Conservation (phyloP, 2,888 invertebrate species). For the Rhagonycha lutea region DNA sequence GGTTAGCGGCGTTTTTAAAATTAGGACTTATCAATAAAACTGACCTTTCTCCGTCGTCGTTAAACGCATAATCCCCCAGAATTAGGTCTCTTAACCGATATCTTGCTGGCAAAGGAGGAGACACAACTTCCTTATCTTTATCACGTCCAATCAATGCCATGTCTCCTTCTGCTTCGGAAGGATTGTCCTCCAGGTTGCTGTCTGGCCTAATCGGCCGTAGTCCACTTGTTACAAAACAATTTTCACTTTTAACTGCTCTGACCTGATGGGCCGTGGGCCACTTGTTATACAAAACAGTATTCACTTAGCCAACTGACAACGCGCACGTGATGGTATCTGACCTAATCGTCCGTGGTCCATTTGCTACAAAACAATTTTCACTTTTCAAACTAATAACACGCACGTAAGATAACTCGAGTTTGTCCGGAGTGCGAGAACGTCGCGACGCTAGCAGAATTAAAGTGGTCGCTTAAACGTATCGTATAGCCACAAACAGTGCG, state of each 20-base stretch:
- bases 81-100: conserved; percentile 78
- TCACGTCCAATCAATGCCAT: conserved; percentile 50
- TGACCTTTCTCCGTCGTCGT: conserved; percentile 79
- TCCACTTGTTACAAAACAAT: conserved; percentile 11
- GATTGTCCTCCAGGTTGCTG: conserved; percentile 45
- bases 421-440: conserved; percentile 18
- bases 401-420: neutral
- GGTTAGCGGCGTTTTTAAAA: neutral
- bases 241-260: conserved; percentile 14
- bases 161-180: conserved; percentile 42
- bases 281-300: conserved; percentile 14
- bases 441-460: conserved; percentile 28
- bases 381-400: conserved; percentile 2
- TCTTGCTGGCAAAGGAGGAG: conserved; percentile 63
- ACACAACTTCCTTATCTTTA: conserved; percentile 46
- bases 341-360: conserved; percentile 7
- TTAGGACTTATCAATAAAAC: neutral
- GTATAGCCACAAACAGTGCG: conserved; percentile 30
- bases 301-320: conserved; percentile 5
- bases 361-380: conserved; percentile 11
- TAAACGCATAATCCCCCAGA: conserved; percentile 76
- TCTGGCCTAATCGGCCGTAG: conserved; percentile 17
- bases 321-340: conserved; percentile 37
- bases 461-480: conserved; percentile 21
- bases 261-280: conserved; percentile 9